These are phyloP conservation scores for Clepsis dumicolana DNA, from an alignment of 2,888 invertebrate species.

Conservation along the genomic window DNA sequence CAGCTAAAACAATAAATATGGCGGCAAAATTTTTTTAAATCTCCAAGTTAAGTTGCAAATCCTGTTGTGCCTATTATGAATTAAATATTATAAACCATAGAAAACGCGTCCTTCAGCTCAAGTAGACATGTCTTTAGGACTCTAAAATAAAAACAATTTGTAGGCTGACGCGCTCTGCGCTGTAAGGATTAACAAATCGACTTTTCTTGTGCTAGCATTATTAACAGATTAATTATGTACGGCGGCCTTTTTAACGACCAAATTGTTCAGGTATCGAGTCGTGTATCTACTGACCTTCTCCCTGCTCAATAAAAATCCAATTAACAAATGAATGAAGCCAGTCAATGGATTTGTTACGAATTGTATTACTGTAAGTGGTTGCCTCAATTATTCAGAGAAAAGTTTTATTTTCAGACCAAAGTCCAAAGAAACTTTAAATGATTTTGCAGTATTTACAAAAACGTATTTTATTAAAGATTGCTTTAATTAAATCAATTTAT, in stretches of 20 bases:
- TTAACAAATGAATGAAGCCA: conserved; percentile 20
- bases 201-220: background rate
- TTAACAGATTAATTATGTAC: conserved; percentile 1
- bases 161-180: background rate
- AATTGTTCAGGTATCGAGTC: background rate
- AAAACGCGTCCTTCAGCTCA: too few species aligned
- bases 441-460: background rate
- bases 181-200: background rate
- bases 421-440: background rate
- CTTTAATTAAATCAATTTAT: too few species aligned
- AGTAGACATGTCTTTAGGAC: too few species aligned
- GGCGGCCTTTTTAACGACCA: background rate
- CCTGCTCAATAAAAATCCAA: conserved; percentile 22
- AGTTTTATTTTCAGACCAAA: background rate
- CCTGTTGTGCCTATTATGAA: too few species aligned
- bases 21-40: too few species aligned
- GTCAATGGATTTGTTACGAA: conserved; percentile 14
- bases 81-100: too few species aligned
- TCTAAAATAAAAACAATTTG: too few species aligned
- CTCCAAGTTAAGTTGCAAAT: too few species aligned
- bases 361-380: conserved; percentile 1
- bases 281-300: conserved; percentile 4
- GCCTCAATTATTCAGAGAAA: background rate
- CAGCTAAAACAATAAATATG: too few species aligned
- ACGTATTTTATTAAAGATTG: too few species aligned